A percentile compares a stretch with the other conserved stretches of the same genome.
These are phyloP conservation scores for Cheumatopsyche charites DNA, from an alignment of 1,140 invertebrate genomes.

Conservation along the genomic window DNA sequence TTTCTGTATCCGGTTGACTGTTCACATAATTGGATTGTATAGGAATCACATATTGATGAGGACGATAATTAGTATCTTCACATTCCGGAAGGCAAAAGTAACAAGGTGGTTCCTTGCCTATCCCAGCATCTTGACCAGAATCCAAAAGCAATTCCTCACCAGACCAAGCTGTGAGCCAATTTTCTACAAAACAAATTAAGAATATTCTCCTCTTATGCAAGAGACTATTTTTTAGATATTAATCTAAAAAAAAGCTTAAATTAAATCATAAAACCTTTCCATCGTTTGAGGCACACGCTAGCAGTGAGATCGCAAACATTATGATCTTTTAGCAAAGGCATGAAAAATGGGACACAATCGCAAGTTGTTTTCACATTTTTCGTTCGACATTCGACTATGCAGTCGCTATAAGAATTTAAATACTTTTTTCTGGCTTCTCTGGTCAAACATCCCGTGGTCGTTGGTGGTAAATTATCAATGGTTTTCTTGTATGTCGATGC, in stretches of 20 bases:
- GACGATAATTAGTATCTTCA: slow-evolving; percentile 36
- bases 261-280: slow-evolving; percentile 41
- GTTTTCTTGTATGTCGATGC: slow-evolving; percentile 54
- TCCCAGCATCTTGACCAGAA: slow-evolving; percentile 20
- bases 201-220: too few species aligned
- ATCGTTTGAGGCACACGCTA: slow-evolving; percentile 52
- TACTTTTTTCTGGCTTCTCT: slow-evolving; percentile 54
- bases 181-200: slow-evolving; percentile 25
- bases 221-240: too few species aligned
- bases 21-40: slow-evolving; percentile 41
- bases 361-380: slow-evolving; percentile 60
- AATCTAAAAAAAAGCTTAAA: too few species aligned
- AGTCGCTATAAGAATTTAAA: slow-evolving; percentile 57
- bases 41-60: slow-evolving; percentile 19
- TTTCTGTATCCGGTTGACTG: slow-evolving; percentile 34
- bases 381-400: slow-evolving; percentile 62
- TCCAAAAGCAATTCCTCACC: slow-evolving; percentile 30
- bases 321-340: slow-evolving; percentile 56
- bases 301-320: slow-evolving; percentile 58
- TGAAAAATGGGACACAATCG: slow-evolving; percentile 62
- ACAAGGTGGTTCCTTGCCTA: slow-evolving; percentile 35
- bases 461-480: slow-evolving; percentile 54
- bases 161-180: slow-evolving; percentile 42
- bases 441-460: slow-evolving; percentile 56
- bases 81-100: slow-evolving; percentile 38